Base-by-base conservation (phyloP, 2,888 invertebrate genomes). In the Phyllotreta striolata region DNA sequence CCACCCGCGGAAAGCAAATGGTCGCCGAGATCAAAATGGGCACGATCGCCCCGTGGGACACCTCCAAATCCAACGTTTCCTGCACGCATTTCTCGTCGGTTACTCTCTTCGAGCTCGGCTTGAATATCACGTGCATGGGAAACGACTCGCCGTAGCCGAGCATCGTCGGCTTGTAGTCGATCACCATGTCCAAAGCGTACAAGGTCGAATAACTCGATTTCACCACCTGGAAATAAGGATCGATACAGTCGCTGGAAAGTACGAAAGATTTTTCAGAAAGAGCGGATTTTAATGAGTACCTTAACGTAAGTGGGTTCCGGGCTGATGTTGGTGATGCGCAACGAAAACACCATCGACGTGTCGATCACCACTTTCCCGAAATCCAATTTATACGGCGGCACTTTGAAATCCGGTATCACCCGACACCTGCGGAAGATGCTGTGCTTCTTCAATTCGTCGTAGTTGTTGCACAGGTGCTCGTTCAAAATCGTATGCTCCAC, bases 31-130 rank as follows among this genome's bases (percentile, higher is more conserved):
- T 80, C 39, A 81, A 78, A 37, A 89, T 77, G 0, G 88, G 87
- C 62, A 89, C 84, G n/a, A 80, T 84, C 13, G 85, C 83, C 12
- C 89, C 88, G 72, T 85, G 84, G 0, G 82, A 82, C 4, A 88
- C 85, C 86, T 13, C 63, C 58, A 73, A 51, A 51, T 54, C 61
- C 49, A 71, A 70, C 64, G 71, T 73, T 40, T 72, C 71, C 7
- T 70, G 59, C 8, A 76, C 51, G 13, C 66, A 72, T 59, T 84
- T 81, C 71, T 84, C 84, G 41, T 82, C 75, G 71, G 84, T 86
- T 71, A 84, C 85, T 67, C 80, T 79, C 1, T 70, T 72, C 4
- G 79, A 74, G 35, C 81, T 83, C 0, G 89, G 88, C 41, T 81
- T 74, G 75, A 88, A 87, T 0, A 80, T 77, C 2, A 88, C 77